These are phyloP conservation scores for Abrostola tripartita DNA, from an alignment of 2,888 invertebrate genomes.

Conservation along the genomic window DNA sequence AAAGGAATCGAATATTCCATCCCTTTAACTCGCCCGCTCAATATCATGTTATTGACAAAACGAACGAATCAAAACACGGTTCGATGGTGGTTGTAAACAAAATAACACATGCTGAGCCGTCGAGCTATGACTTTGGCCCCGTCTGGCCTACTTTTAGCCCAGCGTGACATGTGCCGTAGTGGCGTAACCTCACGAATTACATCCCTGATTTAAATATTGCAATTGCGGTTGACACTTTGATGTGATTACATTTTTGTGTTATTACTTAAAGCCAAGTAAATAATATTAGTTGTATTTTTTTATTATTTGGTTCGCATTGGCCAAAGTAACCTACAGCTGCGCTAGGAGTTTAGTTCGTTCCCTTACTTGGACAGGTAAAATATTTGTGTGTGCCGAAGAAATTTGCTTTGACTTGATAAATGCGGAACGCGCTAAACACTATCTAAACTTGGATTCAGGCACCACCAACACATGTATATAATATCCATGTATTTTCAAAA, in stretches of 20 bases:
- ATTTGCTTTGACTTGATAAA: too few species aligned
- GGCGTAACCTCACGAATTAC: slow-evolving; percentile 25
- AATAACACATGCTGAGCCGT: slow-evolving; percentile 51
- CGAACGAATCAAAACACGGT: slow-evolving; percentile 41
- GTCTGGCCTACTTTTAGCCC: slow-evolving; percentile 53
- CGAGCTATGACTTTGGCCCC: slow-evolving; percentile 49
- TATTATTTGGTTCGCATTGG: too few species aligned
- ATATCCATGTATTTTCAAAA: too few species aligned
- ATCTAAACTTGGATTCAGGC: too few species aligned
- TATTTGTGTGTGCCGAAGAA: too few species aligned
- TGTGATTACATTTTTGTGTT: not conserved
- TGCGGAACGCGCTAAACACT: too few species aligned
- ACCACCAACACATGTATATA: too few species aligned
- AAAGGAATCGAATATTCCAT: slow-evolving; percentile 8
- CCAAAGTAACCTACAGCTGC: too few species aligned
- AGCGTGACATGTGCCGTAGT: slow-evolving; percentile 15
- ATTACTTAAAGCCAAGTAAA: not conserved
- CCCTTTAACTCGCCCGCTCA: slow-evolving; percentile 3
- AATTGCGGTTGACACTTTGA: slow-evolving; percentile 41
- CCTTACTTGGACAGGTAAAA: too few species aligned
- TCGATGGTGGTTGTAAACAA: slow-evolving; percentile 50
- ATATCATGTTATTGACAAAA: slow-evolving; percentile 45
- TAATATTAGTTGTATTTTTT: too few species aligned
- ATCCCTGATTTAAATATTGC: slow-evolving; percentile 51
- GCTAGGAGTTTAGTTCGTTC: too few species aligned